Evolutionary conservation across 2,113 vertebrate genomes (phyloP).

Genomic region (Falco punctatus): DNA sequence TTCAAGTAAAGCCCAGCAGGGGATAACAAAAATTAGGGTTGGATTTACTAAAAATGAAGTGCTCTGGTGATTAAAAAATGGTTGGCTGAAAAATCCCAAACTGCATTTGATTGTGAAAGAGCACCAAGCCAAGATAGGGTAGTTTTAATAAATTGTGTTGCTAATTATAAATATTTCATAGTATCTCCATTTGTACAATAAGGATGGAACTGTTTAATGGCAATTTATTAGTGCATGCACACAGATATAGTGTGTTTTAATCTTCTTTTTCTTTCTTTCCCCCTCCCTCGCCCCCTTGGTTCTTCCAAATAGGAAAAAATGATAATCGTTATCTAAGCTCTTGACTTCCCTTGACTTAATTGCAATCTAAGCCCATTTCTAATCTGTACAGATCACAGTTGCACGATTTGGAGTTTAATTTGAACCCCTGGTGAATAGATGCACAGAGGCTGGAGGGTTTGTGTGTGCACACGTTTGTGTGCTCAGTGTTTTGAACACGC

Average conservation of each 20-base stretch:
- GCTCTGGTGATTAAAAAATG: slow-evolving; percentile 60
- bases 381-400: slow-evolving; percentile 60
- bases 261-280: background rate
- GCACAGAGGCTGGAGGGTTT: background rate
- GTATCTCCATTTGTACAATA: slow-evolving; percentile 14
- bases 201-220: slow-evolving; percentile 16
- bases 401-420: slow-evolving; percentile 61
- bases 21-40: slow-evolving; percentile 58
- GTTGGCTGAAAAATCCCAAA: slow-evolving; percentile 58
- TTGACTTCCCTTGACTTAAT: slow-evolving; percentile 68
- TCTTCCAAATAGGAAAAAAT: slow-evolving; percentile 43
- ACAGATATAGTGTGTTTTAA: slow-evolving; percentile 2
- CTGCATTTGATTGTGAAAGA: slow-evolving; percentile 30
- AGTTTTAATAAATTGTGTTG: slow-evolving; percentile 29
- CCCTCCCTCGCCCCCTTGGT: background rate
- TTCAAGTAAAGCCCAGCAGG: slow-evolving; percentile 58
- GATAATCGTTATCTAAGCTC: slow-evolving; percentile 67
- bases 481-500: background rate
- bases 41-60: slow-evolving; percentile 68
- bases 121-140: slow-evolving; percentile 24
- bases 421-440: slow-evolving; percentile 38
- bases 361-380: slow-evolving; percentile 67
- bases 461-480: background rate
- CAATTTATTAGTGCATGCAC: slow-evolving; percentile 29
- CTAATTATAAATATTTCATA: slow-evolving; percentile 47